Percentiles rank a stretch among this genome's conserved stretches.
Conservation (phyloP, 2,113 vertebrate genomes). For the Siniperca chuatsi region DNA sequence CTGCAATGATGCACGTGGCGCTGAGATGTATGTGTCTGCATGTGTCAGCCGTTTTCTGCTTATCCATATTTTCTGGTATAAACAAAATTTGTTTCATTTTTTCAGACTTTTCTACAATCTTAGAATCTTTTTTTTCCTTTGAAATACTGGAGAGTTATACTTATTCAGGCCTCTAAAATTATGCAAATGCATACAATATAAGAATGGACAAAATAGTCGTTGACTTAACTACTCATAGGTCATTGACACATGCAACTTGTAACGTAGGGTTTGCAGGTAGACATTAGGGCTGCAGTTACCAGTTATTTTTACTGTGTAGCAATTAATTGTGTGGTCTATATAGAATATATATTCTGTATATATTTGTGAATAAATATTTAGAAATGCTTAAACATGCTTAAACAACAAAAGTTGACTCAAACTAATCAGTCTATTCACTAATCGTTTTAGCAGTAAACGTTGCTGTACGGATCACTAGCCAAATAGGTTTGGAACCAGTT, state of each 20-base stretch:
- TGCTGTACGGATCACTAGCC: background rate
- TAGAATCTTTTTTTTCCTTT: background rate
- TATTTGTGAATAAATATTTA: background rate
- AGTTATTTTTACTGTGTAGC: background rate
- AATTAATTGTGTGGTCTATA: background rate
- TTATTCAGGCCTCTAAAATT: background rate
- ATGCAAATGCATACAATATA: background rate
- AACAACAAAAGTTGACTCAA: background rate
- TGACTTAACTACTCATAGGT: background rate
- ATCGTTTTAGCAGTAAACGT: background rate
- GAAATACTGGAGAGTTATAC: background rate
- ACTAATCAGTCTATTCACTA: no score
- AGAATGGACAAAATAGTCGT: background rate
- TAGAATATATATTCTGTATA: no score
- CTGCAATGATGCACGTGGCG: conserved; percentile 1
- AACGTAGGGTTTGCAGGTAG: background rate
- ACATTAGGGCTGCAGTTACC: background rate
- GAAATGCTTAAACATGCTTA: background rate
- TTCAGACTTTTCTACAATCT: background rate
- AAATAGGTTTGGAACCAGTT: background rate
- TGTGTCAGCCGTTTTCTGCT: background rate
- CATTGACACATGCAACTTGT: background rate
- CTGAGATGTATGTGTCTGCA: background rate
- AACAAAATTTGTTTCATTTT: background rate
- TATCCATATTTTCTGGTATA: background rate